Conservation (phyloP, 2,113 vertebrate species). For the Paramormyrops kingsleyae region DNA sequence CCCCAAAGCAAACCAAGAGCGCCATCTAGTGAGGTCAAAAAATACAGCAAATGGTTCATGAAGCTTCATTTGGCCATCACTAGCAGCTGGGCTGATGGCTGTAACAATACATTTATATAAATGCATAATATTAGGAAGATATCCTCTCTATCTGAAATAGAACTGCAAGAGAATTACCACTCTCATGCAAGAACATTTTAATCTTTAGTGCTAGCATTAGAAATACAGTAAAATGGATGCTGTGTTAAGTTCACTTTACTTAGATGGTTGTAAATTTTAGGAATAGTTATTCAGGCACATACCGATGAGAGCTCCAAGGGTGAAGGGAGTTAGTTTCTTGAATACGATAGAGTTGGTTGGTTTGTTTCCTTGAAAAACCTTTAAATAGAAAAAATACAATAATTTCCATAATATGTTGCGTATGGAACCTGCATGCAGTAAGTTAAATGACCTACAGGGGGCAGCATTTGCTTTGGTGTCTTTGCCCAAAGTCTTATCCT, state of each 20-base stretch:
- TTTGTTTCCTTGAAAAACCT: slow-evolving; percentile 96
- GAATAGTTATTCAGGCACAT: slow-evolving; percentile 33
- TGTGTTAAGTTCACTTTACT: background rate
- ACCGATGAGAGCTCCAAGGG: slow-evolving; percentile 85
- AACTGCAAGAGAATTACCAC: background rate
- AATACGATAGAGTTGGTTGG: slow-evolving; percentile 93
- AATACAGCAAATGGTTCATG: no score
- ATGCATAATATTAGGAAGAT: background rate
- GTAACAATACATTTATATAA: background rate
- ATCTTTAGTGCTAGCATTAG: background rate
- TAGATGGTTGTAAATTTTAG: background rate
- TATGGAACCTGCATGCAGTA: background rate
- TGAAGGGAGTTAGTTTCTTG: slow-evolving; percentile 83
- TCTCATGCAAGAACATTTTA: background rate
- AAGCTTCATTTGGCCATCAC: no score
- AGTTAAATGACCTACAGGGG: background rate
- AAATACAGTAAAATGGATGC: background rate
- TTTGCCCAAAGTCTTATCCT: background rate
- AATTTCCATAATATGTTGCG: background rate
- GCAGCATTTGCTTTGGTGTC: background rate
- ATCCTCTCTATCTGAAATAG: background rate
- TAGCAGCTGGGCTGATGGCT: background rate
- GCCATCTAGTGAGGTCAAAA: no score
- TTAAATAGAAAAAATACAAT: background rate
- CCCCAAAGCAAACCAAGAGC: no score